These are phyloP conservation scores for Sibirionetta formosa DNA, from an alignment of 2,797 vertebrate species.

Conservation along the genomic window DNA sequence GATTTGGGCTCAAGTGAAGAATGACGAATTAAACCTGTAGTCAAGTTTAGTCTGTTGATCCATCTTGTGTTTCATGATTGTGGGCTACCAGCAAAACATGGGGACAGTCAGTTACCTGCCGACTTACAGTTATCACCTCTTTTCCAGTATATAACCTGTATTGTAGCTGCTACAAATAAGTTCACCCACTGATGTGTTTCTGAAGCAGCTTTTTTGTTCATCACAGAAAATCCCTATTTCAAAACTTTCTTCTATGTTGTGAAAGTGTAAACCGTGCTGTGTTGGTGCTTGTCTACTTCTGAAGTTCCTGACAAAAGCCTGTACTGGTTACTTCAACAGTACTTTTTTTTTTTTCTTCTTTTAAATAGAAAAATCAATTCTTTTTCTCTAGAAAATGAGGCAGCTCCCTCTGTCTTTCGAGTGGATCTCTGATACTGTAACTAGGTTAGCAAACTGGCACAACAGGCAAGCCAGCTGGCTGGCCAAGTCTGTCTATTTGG, in stretches of 20 bases:
- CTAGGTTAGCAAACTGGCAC: constrained; percentile 16
- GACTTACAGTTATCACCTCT: not conserved
- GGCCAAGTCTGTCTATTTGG: not conserved
- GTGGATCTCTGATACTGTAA: not conserved
- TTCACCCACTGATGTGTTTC: not conserved
- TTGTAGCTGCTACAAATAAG: not conserved
- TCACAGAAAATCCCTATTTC: not conserved
- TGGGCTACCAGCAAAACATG: not conserved
- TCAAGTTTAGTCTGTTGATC: not conserved
- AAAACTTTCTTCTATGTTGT: not conserved
- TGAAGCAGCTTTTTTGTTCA: not conserved
- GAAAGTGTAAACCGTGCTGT: not conserved
- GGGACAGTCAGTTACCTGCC: not conserved
- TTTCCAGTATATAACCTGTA: not conserved
- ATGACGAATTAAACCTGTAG: not conserved
- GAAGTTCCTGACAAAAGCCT: not conserved
- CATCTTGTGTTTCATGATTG: not conserved
- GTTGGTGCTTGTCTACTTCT: not conserved
- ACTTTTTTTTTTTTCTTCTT: not conserved
- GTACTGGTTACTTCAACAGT: not conserved
- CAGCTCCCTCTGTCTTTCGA: not conserved
- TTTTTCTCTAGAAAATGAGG: not conserved
- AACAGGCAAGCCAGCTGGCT: constrained; percentile 18
- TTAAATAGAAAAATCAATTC: not conserved
- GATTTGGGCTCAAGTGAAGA: not conserved